These are phyloP conservation scores for Hyles lineata DNA, from an alignment of 2,888 invertebrate species.

Conservation along the genomic window DNA sequence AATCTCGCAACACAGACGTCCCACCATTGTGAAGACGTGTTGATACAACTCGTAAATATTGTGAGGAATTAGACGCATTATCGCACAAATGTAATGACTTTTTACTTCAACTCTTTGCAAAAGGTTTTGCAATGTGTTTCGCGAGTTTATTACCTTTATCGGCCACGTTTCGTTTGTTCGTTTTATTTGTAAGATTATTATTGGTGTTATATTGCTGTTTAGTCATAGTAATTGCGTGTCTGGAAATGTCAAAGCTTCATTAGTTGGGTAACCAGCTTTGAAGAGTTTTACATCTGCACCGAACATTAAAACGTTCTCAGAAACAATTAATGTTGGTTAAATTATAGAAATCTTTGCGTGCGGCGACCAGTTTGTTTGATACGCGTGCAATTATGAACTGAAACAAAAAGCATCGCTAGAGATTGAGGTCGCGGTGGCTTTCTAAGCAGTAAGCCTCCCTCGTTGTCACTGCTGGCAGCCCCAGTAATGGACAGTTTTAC, in stretches of 20 bases:
- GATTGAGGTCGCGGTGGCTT: conserved; percentile 37
- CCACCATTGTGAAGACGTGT: conserved; percentile 1
- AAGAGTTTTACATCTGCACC: background rate
- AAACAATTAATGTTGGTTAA: conserved; percentile 12
- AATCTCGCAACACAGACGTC: conserved; percentile 17
- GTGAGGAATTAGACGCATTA: conserved; percentile 15
- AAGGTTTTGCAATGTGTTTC: conserved; percentile 22
- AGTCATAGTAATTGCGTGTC: conserved; percentile 15
- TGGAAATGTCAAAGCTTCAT: conserved; percentile 23
- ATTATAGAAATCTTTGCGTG: conserved; percentile 14
- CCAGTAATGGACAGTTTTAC: conserved; percentile 40
- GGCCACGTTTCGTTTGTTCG: conserved; percentile 3
- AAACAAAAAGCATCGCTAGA: conserved; percentile 39
- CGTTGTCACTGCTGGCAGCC: conserved; percentile 37
- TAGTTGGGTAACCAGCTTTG: conserved; percentile 1
- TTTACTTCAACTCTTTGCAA: conserved; percentile 8
- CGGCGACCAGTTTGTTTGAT: conserved; percentile 34
- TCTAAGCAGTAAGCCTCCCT: conserved; percentile 42
- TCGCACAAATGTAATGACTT: conserved; percentile 21
- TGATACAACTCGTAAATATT: conserved; percentile 17
- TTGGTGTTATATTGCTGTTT: conserved; percentile 27
- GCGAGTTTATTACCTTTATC: conserved; percentile 18
- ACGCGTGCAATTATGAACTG: conserved; percentile 37
- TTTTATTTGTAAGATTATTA: conserved; percentile 16
- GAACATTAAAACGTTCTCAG: background rate